phyloP scores from a whole-genome alignment of 2,797 vertebrate species.

The Bryconaethiops microstoma region DNA sequence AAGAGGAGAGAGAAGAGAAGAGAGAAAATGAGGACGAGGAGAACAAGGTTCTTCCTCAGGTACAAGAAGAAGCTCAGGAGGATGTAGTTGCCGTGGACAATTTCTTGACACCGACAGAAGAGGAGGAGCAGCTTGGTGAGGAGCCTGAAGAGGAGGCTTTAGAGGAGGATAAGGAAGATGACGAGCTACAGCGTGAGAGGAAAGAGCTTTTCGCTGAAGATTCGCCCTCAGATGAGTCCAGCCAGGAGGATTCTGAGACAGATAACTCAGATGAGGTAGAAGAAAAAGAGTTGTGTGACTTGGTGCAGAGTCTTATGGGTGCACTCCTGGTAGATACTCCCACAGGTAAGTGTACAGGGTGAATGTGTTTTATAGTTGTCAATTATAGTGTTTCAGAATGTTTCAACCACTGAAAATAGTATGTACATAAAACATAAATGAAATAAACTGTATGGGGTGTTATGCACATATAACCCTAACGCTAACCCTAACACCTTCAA shows the following conservation, averaged over 20 bases:
- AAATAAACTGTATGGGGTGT: too few relatives aligned
- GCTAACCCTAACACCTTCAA: too few relatives aligned
- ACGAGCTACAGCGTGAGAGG: constrained; percentile 1
- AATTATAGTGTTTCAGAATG: too few relatives aligned
- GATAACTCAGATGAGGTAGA: constrained; percentile 33
- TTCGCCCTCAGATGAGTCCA: background rate
- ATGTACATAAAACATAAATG: too few relatives aligned
- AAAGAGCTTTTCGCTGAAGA: constrained; percentile 6
- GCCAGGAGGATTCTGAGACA: constrained; percentile 5
- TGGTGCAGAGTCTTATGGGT: constrained; percentile 75
- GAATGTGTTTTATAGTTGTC: constrained; percentile 20
- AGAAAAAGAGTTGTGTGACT: constrained; percentile 65
- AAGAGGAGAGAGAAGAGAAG: background rate
- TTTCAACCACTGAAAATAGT: too few relatives aligned
- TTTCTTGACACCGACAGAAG: background rate
- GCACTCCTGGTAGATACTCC: constrained; percentile 66
- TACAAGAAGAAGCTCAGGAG: constrained; percentile 28
- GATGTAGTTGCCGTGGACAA: constrained; percentile 30
- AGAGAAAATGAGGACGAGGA: constrained; percentile 2
- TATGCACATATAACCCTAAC: too few relatives aligned
- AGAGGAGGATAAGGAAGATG: background rate
- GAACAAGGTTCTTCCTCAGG: background rate
- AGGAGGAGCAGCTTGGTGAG: background rate
- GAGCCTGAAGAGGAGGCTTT: background rate
- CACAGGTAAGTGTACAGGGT: constrained; percentile 52